Evolutionary conservation across 2,113 vertebrate genomes (phyloP), one percentile per base, ranked within the genome.

Genomic region (Aspiorhynchus laticeps): DNA sequence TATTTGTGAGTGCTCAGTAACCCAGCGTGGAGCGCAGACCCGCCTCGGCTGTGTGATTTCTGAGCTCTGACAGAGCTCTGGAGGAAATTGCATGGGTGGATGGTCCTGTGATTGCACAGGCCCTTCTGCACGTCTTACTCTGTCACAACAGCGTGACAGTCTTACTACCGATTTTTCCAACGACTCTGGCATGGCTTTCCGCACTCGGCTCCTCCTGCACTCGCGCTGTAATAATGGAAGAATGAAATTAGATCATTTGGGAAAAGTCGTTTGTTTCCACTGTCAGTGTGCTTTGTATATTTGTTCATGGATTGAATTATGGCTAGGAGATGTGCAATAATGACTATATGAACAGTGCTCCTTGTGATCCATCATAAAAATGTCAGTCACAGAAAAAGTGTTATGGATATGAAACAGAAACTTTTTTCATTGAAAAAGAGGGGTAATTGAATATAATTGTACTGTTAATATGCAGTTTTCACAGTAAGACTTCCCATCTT

Each of bases 31-130:
- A 76, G 85, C 46, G 4, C 26, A 69, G 82, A 48, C 78, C 76
- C 24, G 41, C 43, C 84, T 56, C 71, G 69, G 28, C 82, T 76
- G 89, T 85, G 89, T 89, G 84, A 90, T 91, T 88, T 90, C 82
- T 89, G 63, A 85, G 87, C 89, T 88, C 84, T 89, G 90, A 91
- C 89, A 89, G 83, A 80, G 86, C 86, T 46, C 31, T 51, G 81
- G 90, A 89, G 87, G 89, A 90, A 91, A 91, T 88, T 89, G 89
- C 87, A 86, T 15, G 87, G 90, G 86, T 89, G 90, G 88, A 90
- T 86, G 79, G 83, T 83, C 31, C 31, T 80, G 88, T 88, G 90
- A 90, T 91, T 91, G 89, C 87, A 85, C 59, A 86, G 59, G 79
- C 87, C 83, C 71, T 86, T 91, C 89, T 26, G 80, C 89, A 81